Base-by-base conservation (phyloP, 2,888 invertebrate species). In the Spisula solida region DNA sequence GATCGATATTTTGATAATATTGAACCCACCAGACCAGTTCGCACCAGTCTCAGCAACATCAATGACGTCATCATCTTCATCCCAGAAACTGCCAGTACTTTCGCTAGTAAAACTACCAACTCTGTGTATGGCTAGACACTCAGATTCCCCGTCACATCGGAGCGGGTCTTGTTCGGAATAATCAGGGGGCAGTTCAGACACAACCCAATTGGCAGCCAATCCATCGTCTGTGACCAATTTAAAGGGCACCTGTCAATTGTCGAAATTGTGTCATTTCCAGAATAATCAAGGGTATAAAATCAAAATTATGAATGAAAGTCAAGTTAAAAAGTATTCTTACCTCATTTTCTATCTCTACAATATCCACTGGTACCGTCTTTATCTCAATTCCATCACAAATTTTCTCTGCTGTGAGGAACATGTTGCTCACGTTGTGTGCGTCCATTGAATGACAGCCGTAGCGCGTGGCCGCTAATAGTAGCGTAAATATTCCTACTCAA, bases 21-120 rank as follows among this genome's bases (percentile, higher is more conserved):
- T 75, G 34, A 88, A 91, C 91, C 91, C 91, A 91, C 91, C 91
- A 87, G 90, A 88, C 91, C 91, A 91, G 47, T 25, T 83, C 18
- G 78, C 87, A 75, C 88, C 90, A 82, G 88, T 75, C 48, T 51
- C 66, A 55, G 70, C 82, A 25, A 55, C 75, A 16, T 60, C 85
- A 34, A 29, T 75, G 31, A 34, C 84, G 51, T 82, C 85, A 79
- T 82, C 88, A 79, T 88, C 88, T 66, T 85, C 88, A 55, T 86
- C 88, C 84, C 84, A 88, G 75, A 79, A 75, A 79, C 82, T 82
- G n/a, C 84, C 89, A 78, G 87, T 87, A 82, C 88, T 89, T 51
- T 78, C 82, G 84, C 86, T 89, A 60, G 89, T 81, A 78, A 81
- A 70, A 51, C 86, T 86, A 48, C 84, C 86, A 83, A 51, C 47